Conservation (phyloP, 2,113 vertebrate species). For the Amblyopsis rosae region DNA sequence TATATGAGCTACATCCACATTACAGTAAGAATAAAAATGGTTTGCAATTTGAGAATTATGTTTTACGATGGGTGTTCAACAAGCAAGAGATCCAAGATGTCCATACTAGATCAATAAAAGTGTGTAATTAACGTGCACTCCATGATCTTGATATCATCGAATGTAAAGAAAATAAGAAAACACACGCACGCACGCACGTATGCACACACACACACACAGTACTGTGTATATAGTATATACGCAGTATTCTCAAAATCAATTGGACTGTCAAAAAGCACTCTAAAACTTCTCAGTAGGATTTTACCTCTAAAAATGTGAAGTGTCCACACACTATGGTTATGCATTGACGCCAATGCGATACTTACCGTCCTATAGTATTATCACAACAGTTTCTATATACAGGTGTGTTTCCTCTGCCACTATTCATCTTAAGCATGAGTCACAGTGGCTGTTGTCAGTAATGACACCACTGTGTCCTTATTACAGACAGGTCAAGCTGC, state of each 20-base stretch:
- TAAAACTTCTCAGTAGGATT: background rate
- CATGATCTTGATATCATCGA: background rate
- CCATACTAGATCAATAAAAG: background rate
- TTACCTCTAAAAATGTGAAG: too few relatives aligned
- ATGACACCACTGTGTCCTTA: conserved; percentile 19
- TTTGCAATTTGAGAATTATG: too few relatives aligned
- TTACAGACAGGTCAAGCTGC: conserved; percentile 9
- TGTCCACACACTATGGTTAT: background rate
- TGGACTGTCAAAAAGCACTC: background rate
- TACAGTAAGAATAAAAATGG: too few relatives aligned
- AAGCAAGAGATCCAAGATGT: background rate
- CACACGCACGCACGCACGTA: too few relatives aligned
- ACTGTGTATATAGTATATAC: too few relatives aligned
- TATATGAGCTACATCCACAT: too few relatives aligned
- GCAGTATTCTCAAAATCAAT: too few relatives aligned
- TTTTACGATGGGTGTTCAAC: too few relatives aligned
- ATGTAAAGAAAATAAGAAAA: background rate
- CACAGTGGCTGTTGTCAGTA: conserved; percentile 3
- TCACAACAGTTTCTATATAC: conserved; percentile 1
- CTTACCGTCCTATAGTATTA: background rate
- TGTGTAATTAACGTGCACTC: background rate
- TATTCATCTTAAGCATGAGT: conserved; percentile 28
- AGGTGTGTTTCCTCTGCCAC: conserved; percentile 16
- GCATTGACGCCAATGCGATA: background rate
- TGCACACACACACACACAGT: too few relatives aligned